phyloP scores from a whole-genome alignment of 2,113 vertebrate genomes.

The Pristiophorus japonicus region DNA sequence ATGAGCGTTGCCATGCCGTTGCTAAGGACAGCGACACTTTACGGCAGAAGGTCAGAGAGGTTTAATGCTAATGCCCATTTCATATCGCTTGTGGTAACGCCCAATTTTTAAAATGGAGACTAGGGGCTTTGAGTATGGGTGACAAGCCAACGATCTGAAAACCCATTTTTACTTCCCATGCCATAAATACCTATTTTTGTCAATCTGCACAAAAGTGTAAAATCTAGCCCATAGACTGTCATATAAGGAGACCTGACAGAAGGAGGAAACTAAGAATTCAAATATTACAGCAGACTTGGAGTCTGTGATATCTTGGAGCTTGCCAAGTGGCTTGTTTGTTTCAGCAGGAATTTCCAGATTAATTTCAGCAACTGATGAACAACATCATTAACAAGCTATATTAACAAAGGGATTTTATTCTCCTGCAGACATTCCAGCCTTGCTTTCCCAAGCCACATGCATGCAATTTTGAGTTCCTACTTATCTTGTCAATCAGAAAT shows the following conservation, averaged over 20 bases:
- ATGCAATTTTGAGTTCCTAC: not conserved
- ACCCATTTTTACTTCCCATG: too few relatives aligned
- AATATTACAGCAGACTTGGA: not conserved
- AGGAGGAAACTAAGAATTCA: not conserved
- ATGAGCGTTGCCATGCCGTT: too few relatives aligned
- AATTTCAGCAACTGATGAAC: not conserved
- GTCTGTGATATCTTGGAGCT: not conserved
- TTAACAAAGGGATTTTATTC: not conserved
- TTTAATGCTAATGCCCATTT: too few relatives aligned
- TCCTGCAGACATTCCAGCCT: not conserved
- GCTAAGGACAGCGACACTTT: too few relatives aligned
- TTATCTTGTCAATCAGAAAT: not conserved
- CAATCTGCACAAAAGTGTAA: too few relatives aligned
- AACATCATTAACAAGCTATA: not conserved
- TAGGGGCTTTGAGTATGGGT: too few relatives aligned
- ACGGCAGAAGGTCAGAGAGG: too few relatives aligned
- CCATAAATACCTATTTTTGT: too few relatives aligned
- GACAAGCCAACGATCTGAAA: too few relatives aligned
- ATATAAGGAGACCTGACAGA: not conserved
- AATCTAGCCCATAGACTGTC: not conserved
- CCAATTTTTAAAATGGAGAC: too few relatives aligned
- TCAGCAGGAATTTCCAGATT: constrained; percentile 5
- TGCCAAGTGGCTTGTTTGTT: not conserved
- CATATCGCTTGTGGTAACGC: too few relatives aligned
- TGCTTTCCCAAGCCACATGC: not conserved